These are phyloP conservation scores for Malacoctenus gilli DNA, from an alignment of 2,797 vertebrate genomes.

Conservation along the genomic window DNA sequence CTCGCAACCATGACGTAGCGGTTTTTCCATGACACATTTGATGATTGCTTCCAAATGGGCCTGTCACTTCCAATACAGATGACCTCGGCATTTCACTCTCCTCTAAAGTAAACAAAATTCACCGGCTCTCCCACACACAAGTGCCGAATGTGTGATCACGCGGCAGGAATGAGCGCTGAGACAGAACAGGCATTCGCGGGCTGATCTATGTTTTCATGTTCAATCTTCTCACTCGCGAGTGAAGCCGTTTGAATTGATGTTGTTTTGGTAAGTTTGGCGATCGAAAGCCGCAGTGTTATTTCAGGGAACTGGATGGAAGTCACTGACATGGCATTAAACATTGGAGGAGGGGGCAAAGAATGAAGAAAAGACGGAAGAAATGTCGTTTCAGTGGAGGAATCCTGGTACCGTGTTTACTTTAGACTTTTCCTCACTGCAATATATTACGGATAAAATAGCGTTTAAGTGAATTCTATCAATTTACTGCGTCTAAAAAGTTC, in stretches of 20 bases:
- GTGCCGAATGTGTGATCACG: slow-evolving; percentile 62
- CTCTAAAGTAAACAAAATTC: slow-evolving; percentile 81
- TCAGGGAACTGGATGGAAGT: slow-evolving; percentile 60
- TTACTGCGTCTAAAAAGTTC: slow-evolving; percentile 50
- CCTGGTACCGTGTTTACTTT: slow-evolving; percentile 51
- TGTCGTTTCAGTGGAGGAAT: slow-evolving; percentile 25
- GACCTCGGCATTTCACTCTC: slow-evolving; percentile 75
- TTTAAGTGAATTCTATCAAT: slow-evolving; percentile 24
- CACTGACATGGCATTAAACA: slow-evolving; percentile 56
- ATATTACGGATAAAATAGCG: slow-evolving; percentile 27
- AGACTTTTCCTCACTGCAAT: slow-evolving; percentile 41
- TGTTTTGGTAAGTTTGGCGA: slow-evolving; percentile 71
- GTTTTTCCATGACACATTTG: slow-evolving; percentile 85
- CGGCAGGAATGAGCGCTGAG: slow-evolving; percentile 72
- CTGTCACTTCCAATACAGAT: slow-evolving; percentile 82
- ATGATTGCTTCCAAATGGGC: slow-evolving; percentile 86
- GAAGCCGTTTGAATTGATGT: slow-evolving; percentile 59
- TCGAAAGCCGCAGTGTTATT: slow-evolving; percentile 71
- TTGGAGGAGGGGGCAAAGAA: slow-evolving; percentile 16
- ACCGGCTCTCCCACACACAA: slow-evolving; percentile 54
- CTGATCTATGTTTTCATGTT: slow-evolving; percentile 78
- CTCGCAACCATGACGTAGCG: slow-evolving; percentile 76
- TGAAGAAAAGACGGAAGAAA: slow-evolving; percentile 19
- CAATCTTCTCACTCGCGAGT: slow-evolving; percentile 63
- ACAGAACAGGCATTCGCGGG: slow-evolving; percentile 70